phyloP scores from a whole-genome alignment of 2,888 invertebrate genomes.

The Eristalis arbustorum region DNA sequence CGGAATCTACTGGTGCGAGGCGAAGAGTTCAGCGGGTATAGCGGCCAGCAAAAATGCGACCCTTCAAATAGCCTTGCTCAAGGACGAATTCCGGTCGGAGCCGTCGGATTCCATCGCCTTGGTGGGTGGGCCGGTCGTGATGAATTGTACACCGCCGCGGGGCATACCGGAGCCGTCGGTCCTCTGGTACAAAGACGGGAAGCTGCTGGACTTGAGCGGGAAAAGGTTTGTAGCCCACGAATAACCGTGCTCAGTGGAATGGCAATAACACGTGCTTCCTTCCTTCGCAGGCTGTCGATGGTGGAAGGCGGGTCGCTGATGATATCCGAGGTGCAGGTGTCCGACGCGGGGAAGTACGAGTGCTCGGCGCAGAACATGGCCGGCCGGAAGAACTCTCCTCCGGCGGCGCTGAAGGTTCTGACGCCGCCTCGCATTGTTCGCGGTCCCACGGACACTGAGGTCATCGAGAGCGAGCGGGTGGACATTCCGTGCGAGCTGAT shows the following conservation, averaged over 20 bases:
- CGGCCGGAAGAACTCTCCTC: slow-evolving; percentile 72
- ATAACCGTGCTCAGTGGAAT: neutral
- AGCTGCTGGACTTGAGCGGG: slow-evolving; percentile 73
- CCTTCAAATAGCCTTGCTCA: slow-evolving; percentile 85
- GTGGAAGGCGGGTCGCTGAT: slow-evolving; percentile 73
- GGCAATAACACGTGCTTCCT: neutral
- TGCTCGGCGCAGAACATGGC: slow-evolving; percentile 75
- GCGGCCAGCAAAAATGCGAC: slow-evolving; percentile 89
- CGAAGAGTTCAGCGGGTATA: slow-evolving; percentile 87
- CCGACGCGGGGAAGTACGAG: slow-evolving; percentile 73
- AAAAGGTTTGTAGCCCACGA: slow-evolving; percentile 71
- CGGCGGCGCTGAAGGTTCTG: slow-evolving; percentile 72
- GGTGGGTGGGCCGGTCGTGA: slow-evolving; percentile 73
- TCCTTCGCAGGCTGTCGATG: slow-evolving; percentile 71
- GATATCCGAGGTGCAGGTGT: slow-evolving; percentile 73
- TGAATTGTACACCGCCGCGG: slow-evolving; percentile 73
- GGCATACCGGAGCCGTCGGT: slow-evolving; percentile 74
- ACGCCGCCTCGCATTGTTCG: slow-evolving; percentile 73
- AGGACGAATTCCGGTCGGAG: slow-evolving; percentile 73
- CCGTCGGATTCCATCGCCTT: slow-evolving; percentile 73
- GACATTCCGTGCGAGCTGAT: slow-evolving; percentile 74
- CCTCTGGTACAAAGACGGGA: slow-evolving; percentile 74
- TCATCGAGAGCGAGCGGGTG: slow-evolving; percentile 73
- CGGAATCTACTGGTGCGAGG: slow-evolving; percentile 91
- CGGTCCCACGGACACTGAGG: slow-evolving; percentile 73